Evolutionary conservation across 2,113 vertebrate genomes (phyloP), one percentile per base, ranked within the genome.

Genomic region (Dendrocopos noguchii): DNA sequence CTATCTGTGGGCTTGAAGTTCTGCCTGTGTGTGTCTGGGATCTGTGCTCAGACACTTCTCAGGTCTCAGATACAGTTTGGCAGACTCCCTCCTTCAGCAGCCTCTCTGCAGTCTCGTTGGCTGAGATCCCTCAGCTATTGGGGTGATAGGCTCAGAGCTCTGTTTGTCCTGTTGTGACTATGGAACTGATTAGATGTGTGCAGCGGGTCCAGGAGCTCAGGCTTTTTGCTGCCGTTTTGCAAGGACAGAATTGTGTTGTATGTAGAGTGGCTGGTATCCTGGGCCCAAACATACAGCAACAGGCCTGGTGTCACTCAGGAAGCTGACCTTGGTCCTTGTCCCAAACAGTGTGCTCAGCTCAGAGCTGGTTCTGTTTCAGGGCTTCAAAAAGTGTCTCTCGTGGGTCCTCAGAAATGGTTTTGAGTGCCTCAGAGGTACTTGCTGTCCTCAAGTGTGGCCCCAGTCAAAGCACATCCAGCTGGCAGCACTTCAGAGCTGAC

Each of bases 111-210:
- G 29, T 67, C 47, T 76, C 0, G 0, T 28, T 85, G 82, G 82
- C 59, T 70, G 76, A 19, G 64, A 18, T 80, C 68, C 68, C 68
- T 82, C 50, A 28, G 63, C 77, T 59, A 11, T 71, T 55, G 55
- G 0, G 0, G 65, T 55, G 73, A 20, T 13, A 50, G 44, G 64
- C 78, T 79, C 2, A 3, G 70, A 57, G 60, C 59, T 0, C 1
- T 79, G 67, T 73, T 79, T 73, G 56, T 55, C 56, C 2, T 11
- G 24, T 46, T 71, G 46, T 31, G 56, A n/a, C 34, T 33, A 0
- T 53, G 44, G n/a, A 81, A 16, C 29, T 52, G 83, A 31, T 64
- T 12, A 70, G 52, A 21, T 24, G 3, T 12, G 31, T 59, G 27
- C 52, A 33, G 46, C 4, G 1, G 9, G 28, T 34, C 28, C 86